Evolutionary conservation across 2,888 invertebrate species (phyloP).

Genomic region (Alloplasta piceator): DNA sequence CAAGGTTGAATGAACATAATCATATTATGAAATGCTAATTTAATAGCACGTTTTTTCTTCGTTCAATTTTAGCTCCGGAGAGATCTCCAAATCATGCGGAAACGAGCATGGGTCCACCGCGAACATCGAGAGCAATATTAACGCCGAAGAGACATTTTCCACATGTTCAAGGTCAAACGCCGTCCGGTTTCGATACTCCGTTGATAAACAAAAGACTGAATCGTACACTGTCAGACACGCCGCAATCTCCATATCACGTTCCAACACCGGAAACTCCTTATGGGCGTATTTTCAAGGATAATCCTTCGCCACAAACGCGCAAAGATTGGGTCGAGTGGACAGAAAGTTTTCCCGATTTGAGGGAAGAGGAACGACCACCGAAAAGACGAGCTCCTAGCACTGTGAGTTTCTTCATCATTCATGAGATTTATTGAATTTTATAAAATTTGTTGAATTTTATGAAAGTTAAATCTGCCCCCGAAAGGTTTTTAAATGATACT

Average conservation of each 20-base stretch:
- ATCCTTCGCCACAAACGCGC: conserved; percentile 84
- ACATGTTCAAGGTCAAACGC: conserved; percentile 56
- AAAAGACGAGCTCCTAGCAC: conserved; percentile 80
- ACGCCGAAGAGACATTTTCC: conserved; percentile 73
- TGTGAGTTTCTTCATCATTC: conserved; percentile 72
- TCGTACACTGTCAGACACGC: conserved; percentile 75
- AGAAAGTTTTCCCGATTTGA: conserved; percentile 83
- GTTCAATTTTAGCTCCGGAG: conserved; percentile 52
- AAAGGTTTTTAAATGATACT: too few species aligned
- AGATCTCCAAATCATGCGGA: conserved; percentile 21
- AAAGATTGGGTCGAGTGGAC: conserved; percentile 84
- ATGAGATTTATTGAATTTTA: conserved; percentile 4
- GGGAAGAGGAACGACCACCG: conserved; percentile 76
- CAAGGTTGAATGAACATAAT: too few species aligned
- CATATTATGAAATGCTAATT: too few species aligned
- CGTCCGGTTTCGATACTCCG: conserved; percentile 69
- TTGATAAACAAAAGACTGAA: conserved; percentile 77
- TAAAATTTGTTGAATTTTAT: neutral
- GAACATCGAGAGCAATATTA: conserved; percentile 64
- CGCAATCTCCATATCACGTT: conserved; percentile 82
- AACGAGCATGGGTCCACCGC: conserved; percentile 61
- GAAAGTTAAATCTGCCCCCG: too few species aligned
- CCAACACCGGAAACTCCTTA: conserved; percentile 86
- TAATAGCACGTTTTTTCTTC: conserved; percentile 1
- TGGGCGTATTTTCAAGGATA: conserved; percentile 83